Conservation (phyloP, 1,140 invertebrate species). For the Platyura marginata region DNA sequence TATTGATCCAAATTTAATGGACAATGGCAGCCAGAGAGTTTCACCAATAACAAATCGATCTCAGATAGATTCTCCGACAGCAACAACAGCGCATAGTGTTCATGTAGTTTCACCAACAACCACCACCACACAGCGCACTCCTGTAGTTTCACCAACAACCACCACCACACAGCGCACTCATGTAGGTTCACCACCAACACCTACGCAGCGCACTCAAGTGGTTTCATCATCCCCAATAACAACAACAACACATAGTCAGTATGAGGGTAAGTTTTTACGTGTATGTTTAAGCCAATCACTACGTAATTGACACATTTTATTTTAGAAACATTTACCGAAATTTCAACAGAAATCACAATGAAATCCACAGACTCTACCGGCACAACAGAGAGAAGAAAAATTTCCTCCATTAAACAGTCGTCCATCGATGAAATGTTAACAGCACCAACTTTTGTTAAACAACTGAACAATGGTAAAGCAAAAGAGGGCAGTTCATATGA, state of each 20-base stretch:
- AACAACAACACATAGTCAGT: too few relatives aligned
- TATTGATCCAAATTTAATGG: too few relatives aligned
- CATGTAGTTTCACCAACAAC: conserved; percentile 17
- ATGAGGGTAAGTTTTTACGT: too few relatives aligned
- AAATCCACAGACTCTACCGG: conserved; percentile 54
- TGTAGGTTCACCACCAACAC: neutral
- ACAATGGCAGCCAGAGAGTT: conserved; percentile 17
- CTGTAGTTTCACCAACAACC: neutral
- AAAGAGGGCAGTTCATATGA: conserved; percentile 43
- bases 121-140: neutral
- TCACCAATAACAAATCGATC: neutral
- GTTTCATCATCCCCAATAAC: too few relatives aligned
- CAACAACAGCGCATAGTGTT: conserved; percentile 11
- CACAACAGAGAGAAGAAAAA: conserved; percentile 46
- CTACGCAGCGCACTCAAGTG: too few relatives aligned
- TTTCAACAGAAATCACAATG: conserved; percentile 49
- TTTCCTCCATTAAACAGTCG: conserved; percentile 47
- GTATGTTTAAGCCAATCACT: too few relatives aligned
- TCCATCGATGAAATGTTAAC: conserved; percentile 35
- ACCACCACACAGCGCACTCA: neutral
- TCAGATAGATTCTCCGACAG: neutral
- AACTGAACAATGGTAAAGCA: conserved; percentile 37
- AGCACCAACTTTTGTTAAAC: conserved; percentile 42
- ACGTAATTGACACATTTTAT: too few relatives aligned
- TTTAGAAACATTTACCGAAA: conserved; percentile 37